Conservation (phyloP, 2,888 invertebrate genomes). For the Ephialtes manifestator region DNA sequence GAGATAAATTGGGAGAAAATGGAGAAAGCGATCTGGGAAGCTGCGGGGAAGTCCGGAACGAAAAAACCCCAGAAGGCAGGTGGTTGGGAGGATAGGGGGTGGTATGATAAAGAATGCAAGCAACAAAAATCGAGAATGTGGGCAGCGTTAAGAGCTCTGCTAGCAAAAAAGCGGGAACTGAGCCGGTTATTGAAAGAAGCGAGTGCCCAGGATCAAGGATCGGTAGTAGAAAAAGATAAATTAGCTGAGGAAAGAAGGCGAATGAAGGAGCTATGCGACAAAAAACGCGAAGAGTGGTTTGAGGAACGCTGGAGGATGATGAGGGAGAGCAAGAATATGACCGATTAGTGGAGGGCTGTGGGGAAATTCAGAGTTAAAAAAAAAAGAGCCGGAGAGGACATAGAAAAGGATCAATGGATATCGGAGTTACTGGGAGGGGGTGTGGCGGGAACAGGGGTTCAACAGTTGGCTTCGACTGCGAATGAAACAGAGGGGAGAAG, state of each 20-base stretch:
- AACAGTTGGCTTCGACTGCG: too few species aligned
- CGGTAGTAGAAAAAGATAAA: neutral
- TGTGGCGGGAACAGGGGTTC: too few species aligned
- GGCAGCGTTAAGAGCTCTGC: neutral
- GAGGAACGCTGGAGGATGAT: constrained; percentile 27
- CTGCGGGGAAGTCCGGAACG: too few species aligned
- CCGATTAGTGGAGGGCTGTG: constrained; percentile 43
- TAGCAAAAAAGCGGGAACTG: neutral
- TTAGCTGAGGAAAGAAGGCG: too few species aligned
- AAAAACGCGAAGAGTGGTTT: constrained; percentile 12
- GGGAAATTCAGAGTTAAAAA: constrained; percentile 18
- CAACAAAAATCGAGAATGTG: constrained; percentile 9
- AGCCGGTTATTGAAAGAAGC: too few species aligned
- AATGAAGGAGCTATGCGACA: neutral
- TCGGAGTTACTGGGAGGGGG: neutral
- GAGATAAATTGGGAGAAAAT: too few species aligned
- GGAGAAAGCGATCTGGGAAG: too few species aligned
- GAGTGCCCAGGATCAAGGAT: too few species aligned
- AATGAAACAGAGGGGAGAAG: neutral
- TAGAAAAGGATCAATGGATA: constrained; percentile 32
- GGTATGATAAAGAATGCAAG: constrained; percentile 25
- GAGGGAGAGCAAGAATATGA: constrained; percentile 9
- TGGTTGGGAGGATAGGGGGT: neutral
- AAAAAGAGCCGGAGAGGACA: neutral
- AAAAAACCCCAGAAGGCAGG: neutral